These are phyloP conservation scores for Nyctalus aviator DNA, from an alignment of 2,797 vertebrate species.

Conservation along the genomic window DNA sequence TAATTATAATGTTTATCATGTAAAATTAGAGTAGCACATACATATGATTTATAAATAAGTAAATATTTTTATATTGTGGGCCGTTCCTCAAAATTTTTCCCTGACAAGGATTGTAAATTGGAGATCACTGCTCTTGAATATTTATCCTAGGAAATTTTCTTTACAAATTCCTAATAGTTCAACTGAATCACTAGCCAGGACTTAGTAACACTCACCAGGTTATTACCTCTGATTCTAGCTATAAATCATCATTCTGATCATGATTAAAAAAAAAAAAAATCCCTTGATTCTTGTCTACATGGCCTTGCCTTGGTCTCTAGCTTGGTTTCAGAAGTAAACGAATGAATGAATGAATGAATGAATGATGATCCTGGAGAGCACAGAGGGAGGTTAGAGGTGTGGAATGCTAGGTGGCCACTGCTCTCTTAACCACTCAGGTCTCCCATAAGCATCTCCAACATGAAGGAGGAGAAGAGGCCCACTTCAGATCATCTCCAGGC, in stretches of 20 bases:
- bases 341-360: background rate
- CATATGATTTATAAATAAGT: background rate
- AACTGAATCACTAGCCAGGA: background rate
- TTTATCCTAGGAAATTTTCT: background rate
- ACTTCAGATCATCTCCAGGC: background rate
- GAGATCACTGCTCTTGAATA: background rate
- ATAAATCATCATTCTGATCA: background rate
- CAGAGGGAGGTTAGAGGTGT: background rate
- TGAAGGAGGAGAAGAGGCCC: background rate
- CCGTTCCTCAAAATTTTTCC: conserved; percentile 13
- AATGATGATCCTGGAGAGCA: background rate
- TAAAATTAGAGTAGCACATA: background rate
- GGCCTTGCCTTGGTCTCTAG: background rate
- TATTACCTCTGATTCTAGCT: background rate
- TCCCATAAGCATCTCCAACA: background rate
- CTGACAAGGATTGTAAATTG: background rate
- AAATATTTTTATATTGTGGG: background rate
- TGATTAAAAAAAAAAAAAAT: background rate
- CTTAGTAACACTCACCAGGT: background rate
- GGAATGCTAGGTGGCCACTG: background rate
- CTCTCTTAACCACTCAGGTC: background rate
- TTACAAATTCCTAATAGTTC: background rate
- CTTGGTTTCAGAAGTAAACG: background rate
- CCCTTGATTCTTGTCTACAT: background rate
- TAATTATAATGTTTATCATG: background rate